These are phyloP conservation scores for Toxonevra muliebris DNA, from an alignment of 2,888 invertebrate species.

Conservation along the genomic window DNA sequence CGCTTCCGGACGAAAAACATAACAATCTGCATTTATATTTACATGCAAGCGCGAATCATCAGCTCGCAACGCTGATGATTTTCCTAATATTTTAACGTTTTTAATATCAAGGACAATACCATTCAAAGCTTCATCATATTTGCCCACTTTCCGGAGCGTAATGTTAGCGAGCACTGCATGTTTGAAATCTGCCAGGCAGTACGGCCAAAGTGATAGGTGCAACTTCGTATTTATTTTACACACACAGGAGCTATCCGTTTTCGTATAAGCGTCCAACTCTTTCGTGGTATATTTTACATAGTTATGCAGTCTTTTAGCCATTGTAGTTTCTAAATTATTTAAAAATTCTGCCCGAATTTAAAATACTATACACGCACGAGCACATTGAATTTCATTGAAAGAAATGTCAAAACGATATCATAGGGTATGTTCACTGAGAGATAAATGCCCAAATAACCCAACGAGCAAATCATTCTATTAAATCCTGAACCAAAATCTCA, in stretches of 20 bases:
- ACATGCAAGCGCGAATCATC: conserved; percentile 70
- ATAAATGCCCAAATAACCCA: not conserved
- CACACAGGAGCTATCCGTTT: conserved; percentile 67
- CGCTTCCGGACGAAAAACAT: conserved; percentile 70
- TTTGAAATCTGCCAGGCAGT: conserved; percentile 66
- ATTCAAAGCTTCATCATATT: conserved; percentile 67
- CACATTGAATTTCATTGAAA: conserved; percentile 3
- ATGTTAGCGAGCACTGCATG: conserved; percentile 65
- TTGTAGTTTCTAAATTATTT: conserved; percentile 38
- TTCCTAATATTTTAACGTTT: conserved; percentile 69
- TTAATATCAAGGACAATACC: conserved; percentile 72
- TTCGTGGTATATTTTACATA: conserved; percentile 62
- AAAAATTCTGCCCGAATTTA: not conserved
- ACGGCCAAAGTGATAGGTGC: conserved; percentile 69
- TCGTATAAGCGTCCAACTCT: conserved; percentile 66
- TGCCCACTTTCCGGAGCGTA: conserved; percentile 65
- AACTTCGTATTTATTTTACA: conserved; percentile 63
- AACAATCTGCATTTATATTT: conserved; percentile 71
- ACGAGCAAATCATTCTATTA: not conserved
- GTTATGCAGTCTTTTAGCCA: conserved; percentile 59
- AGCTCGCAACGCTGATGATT: conserved; percentile 66
- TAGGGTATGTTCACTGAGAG: not conserved
- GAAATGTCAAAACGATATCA: not conserved
- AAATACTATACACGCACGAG: not conserved
- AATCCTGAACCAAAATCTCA: no score